Conservation (phyloP, 2,797 vertebrate species). For the Sebastes miniatus region DNA sequence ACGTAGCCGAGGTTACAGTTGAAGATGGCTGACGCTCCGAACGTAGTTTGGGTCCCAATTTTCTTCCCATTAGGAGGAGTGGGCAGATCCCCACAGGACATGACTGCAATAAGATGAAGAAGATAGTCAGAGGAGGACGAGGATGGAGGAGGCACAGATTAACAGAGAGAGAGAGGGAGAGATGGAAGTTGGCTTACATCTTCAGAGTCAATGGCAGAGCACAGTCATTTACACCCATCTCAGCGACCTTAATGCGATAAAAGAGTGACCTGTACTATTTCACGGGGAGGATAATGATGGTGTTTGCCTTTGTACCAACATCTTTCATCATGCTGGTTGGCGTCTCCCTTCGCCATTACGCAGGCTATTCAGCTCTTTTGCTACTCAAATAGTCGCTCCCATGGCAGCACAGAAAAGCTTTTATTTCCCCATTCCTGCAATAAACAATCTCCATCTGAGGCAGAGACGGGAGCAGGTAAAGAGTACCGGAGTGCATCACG, state of each 20-base stretch:
- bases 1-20: conserved; percentile 93
- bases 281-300: conserved; percentile 61
- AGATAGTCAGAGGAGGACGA: conserved; percentile 11
- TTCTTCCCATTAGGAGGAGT: conserved; percentile 96
- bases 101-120: conserved; percentile 84
- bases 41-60: conserved; percentile 96
- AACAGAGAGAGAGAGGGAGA: conserved; percentile 30
- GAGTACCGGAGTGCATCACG: conserved; percentile 10
- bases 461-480: background rate
- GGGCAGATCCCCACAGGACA: conserved; percentile 94
- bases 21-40: conserved; percentile 96
- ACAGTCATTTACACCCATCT: conserved; percentile 62
- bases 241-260: conserved; percentile 58
- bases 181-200: conserved; percentile 56
- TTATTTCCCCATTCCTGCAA: conserved; percentile 22
- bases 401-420: conserved; percentile 40
- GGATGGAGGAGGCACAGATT: background rate
- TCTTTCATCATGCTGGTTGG: conserved; percentile 58
- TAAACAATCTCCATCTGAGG: conserved; percentile 46
- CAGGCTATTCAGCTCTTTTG: conserved; percentile 39
- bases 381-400: conserved; percentile 46
- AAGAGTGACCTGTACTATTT: conserved; percentile 63
- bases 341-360: conserved; percentile 49
- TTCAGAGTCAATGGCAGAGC: conserved; percentile 62
- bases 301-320: conserved; percentile 64